Conservation (phyloP, 1,140 invertebrate species). For the Drosophila lowei region DNA sequence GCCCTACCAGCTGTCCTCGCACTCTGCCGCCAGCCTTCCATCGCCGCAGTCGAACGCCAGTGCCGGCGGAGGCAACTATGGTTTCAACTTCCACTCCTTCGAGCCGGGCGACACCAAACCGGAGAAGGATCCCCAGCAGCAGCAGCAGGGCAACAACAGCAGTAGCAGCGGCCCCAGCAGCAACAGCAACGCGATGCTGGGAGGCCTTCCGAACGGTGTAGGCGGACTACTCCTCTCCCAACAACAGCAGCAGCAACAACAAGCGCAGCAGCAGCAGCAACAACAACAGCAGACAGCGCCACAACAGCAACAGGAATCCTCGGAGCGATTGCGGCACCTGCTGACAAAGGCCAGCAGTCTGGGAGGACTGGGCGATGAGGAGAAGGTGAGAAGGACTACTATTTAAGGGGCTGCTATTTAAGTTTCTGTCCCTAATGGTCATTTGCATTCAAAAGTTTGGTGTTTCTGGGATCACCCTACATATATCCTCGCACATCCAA, state of each 20-base stretch:
- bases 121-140: slow-evolving; percentile 64
- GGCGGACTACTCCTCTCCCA: slow-evolving; percentile 50
- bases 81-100: slow-evolving; percentile 71
- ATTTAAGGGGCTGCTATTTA: too few species aligned
- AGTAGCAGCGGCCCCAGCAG: slow-evolving; percentile 26
- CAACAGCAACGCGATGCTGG: slow-evolving; percentile 42
- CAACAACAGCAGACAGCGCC: slow-evolving; percentile 36
- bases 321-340: slow-evolving; percentile 87
- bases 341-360: slow-evolving; percentile 83
- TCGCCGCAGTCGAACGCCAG: slow-evolving; percentile 83
- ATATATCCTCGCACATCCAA: too few species aligned
- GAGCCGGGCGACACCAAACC: slow-evolving; percentile 63
- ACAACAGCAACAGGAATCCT: slow-evolving; percentile 74
- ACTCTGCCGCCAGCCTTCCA: slow-evolving; percentile 77
- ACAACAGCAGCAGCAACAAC: slow-evolving; percentile 31
- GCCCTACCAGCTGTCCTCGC: slow-evolving; percentile 78
- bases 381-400: slow-evolving; percentile 69
- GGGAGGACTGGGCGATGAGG: slow-evolving; percentile 82
- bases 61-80: slow-evolving; percentile 70
- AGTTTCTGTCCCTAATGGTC: too few species aligned
- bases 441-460: too few species aligned
- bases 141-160: slow-evolving; percentile 59
- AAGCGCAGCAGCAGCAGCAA: slow-evolving; percentile 31
- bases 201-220: slow-evolving; percentile 56
- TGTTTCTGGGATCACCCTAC: too few species aligned